Base-by-base conservation (phyloP, 1,140 invertebrate species). In the Pogonomyrmex barbatus region DNA sequence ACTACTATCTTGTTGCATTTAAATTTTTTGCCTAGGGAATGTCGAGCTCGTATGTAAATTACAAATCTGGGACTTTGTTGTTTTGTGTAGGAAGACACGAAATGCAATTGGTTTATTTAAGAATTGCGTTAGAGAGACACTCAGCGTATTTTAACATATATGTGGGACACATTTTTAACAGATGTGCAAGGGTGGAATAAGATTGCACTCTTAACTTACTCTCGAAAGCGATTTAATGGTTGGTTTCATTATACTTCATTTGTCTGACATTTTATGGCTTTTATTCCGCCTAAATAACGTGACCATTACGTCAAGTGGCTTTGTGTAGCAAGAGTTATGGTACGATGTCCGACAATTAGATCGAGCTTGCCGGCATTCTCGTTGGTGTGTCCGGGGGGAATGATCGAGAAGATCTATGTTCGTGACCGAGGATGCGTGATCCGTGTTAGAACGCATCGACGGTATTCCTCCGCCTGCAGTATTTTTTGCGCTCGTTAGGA, bases 351-450 rank as follows among this genome's bases (percentile, higher is more conserved):
- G 68, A 75, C 68, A 83, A 83, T 83, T 83, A 75, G 33, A 73
- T 83, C 54, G 42, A n/a, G 65, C 30, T 71, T 73, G 68, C 78
- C 65, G 9, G 45, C 5, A 36, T 47, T 47, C 42, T 62, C 33
- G 68, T 75, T 42, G 54, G 30, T 39, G 39, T 81, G 68, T 62
- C 54, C 68, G 5, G 62, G 24, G 47, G 75, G 62, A 67, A 68
- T 60, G 62, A 85, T 77, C 60, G 56, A 67, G 33, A 12, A 63
- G 63, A 79, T 78, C 73, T 78, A 67, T 30, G 54, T 68, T 58
- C 63, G 75, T 58, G 77, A 81, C 52, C 47, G 65, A 86, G 65
- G 39, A 86, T 68, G n/a, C 78, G 77, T 82, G 85, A 86, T 86
- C 67, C 71, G 54, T 86, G 77, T 71, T 86, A 52, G 42, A 85